Evolutionary conservation across 2,113 vertebrate genomes (phyloP), one percentile per base, ranked within the genome.

Genomic region (Apeltes quadracus): DNA sequence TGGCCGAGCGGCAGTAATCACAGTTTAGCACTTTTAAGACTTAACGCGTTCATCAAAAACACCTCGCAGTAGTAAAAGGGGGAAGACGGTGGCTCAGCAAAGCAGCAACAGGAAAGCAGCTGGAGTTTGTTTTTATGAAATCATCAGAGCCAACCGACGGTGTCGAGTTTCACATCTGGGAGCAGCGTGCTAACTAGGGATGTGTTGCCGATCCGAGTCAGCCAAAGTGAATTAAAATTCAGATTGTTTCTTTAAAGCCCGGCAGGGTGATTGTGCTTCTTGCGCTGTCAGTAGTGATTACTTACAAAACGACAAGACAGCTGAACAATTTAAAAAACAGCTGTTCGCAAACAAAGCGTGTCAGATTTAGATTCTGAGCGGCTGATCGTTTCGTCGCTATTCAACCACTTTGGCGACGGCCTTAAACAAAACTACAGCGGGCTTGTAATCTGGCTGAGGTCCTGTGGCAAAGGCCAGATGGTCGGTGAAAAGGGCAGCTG

Each of bases 51-150:
- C 39, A 76, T 57, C 55, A n/a, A 50, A 22, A 39, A 34, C 25
- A 63, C 70, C 32, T 69, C 62, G 14, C 23, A 56, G 43, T 58
- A 61, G 82, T 67, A 50, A 61, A 72, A 76, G 53, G 15, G 22
- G 22, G 10, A 29, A 46, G 27, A 27, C 3, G 8, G 41, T 9
- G 27, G 65, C 68, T 81, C 56, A 65, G 68, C 23, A 13, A 73
- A 83, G 74, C n/a, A n/a, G n/a, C n/a, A n/a, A n/a, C n/a, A n/a
- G 29, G 22, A 13, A 44, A 18, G 57, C 63, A 41, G 22, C 62
- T 25, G 32, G 59, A 54, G 14, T 44, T 69, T n/a, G n/a, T 65
- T 46, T 39, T 36, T 11, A 34, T 34, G 5, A 34, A 57, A 54
- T 34, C 36, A 48, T 22, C 2, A 25, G 14, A 2, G 34, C n/a